These are phyloP conservation scores for Incurvaria masculella DNA, from an alignment of 2,888 invertebrate species.

Conservation along the genomic window DNA sequence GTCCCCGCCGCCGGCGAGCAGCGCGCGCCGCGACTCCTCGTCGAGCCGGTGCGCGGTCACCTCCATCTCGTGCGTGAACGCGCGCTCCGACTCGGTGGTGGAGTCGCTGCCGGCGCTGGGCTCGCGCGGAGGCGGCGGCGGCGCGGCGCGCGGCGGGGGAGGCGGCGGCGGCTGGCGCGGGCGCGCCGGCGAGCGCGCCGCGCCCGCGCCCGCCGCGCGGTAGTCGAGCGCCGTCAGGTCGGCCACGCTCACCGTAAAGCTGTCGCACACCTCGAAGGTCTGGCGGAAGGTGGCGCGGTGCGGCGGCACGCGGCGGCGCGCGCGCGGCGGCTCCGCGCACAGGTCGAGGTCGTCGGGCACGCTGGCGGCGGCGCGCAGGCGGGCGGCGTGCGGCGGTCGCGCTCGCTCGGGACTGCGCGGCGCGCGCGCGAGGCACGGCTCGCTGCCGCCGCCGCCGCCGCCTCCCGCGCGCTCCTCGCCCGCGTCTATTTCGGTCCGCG, in stretches of 20 bases:
- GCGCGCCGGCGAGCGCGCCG: conserved; percentile 30
- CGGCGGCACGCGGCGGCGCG: conserved; percentile 20
- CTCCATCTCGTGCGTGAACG: conserved; percentile 47
- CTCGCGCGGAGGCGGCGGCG: conserved; percentile 31
- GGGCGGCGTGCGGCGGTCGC: conserved; percentile 33
- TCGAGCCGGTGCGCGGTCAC: conserved; percentile 43
- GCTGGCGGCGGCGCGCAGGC: conserved; percentile 43
- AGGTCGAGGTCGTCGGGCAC: conserved; percentile 68
- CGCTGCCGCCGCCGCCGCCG: conserved; percentile 38
- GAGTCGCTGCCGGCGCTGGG: conserved; percentile 48
- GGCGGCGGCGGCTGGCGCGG: conserved; percentile 41
- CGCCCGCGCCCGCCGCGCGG: conserved; percentile 24
- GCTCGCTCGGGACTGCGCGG: conserved; percentile 31
- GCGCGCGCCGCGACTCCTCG: conserved; percentile 35
- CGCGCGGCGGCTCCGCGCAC: conserved; percentile 39
- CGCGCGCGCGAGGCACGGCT: conserved; percentile 29
- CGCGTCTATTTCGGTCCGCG: conserved; percentile 35
- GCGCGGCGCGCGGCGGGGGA: conserved; percentile 21
- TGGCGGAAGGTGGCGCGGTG: conserved; percentile 47
- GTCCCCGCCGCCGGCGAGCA: conserved; percentile 48
- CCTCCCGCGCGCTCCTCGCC: conserved; percentile 20
- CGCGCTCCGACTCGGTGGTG: conserved; percentile 46
- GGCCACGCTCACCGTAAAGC: conserved; percentile 60
- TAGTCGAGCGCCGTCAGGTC: conserved; percentile 60
- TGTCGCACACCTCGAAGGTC: conserved; percentile 43